These are phyloP conservation scores for Therioaphis trifolii DNA, from an alignment of 2,888 invertebrate species.

Conservation along the genomic window DNA sequence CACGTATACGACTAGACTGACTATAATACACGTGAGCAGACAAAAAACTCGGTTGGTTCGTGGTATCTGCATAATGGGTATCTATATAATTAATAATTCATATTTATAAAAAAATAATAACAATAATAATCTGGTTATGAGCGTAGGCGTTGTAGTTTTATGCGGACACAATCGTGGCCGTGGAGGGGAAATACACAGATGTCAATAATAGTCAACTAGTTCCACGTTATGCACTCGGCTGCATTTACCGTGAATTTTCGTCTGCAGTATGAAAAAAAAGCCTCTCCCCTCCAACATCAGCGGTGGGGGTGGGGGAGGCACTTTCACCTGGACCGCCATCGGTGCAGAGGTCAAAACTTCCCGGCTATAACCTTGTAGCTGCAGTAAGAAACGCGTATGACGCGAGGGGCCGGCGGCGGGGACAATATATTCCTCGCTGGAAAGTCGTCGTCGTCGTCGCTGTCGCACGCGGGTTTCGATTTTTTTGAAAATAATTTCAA, in stretches of 20 bases:
- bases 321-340: slow-evolving; percentile 41
- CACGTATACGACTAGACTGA: no score
- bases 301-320: background rate
- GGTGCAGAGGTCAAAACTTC: slow-evolving; percentile 49
- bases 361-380: slow-evolving; percentile 2
- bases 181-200: no score
- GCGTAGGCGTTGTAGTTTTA: background rate
- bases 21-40: no score
- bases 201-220: background rate
- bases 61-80: no score
- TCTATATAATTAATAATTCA: no score
- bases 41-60: no score
- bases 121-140: background rate
- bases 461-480: background rate
- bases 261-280: background rate
- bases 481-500: slow-evolving; percentile 12
- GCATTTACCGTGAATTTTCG: background rate
- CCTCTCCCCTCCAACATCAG: background rate
- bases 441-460: slow-evolving; percentile 2
- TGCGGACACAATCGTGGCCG: no score
- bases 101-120: background rate
- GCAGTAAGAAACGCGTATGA: background rate
- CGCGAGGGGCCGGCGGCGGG: background rate
- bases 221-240: background rate
- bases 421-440: background rate